Percentiles rank a stretch among this genome's conserved stretches.
phyloP scores from a whole-genome alignment of 2,113 vertebrate genomes.

The Cepphus grylle region DNA sequence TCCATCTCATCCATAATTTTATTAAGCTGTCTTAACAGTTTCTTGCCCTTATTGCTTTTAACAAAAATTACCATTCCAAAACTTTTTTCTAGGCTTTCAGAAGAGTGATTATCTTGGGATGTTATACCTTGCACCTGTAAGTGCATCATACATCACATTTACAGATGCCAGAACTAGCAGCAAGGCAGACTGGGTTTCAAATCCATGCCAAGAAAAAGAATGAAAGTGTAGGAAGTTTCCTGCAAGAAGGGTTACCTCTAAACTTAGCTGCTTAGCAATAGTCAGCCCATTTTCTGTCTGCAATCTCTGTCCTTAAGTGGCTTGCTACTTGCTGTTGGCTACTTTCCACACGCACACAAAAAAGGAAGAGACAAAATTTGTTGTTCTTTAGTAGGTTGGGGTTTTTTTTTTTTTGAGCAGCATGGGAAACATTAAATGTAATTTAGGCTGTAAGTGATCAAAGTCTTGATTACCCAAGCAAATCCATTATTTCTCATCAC shows the following conservation, averaged over 20 bases:
- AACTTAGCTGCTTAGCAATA: neutral
- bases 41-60: neutral
- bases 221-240: rapidly evolving
- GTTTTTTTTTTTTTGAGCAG: neutral
- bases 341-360: neutral
- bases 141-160: neutral
- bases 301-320: neutral
- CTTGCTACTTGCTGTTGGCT: neutral
- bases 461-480: neutral
- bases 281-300: neutral
- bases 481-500: neutral
- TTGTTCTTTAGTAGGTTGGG: neutral
- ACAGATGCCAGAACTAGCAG: neutral
- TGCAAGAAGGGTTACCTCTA: neutral
- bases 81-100: neutral
- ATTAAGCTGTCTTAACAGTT: neutral
- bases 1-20: neutral
- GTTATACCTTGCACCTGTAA: neutral
- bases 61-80: neutral
- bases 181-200: neutral
- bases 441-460: neutral
- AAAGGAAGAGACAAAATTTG: neutral
- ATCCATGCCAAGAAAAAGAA: neutral
- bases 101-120: neutral
- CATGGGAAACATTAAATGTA: neutral